Evolutionary conservation across 2,888 invertebrate species (phyloP), one percentile per base, ranked within the genome.

Genomic region (Eristalis tenax): DNA sequence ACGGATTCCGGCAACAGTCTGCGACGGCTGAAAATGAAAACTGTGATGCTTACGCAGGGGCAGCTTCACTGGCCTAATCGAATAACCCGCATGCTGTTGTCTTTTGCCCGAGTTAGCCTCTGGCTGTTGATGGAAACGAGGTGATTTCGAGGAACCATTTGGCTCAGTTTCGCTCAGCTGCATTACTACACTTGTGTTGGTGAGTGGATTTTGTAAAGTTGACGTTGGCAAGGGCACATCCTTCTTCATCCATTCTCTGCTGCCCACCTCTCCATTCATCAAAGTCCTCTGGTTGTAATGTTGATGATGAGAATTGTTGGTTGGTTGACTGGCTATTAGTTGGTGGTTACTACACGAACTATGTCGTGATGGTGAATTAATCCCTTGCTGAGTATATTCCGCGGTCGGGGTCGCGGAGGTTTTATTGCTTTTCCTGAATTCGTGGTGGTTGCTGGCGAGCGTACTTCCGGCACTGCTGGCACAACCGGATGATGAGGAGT

Each of bases 1-100:
- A 56, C 88, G 89, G 32, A 89, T 87, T 84, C 92, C 92, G 71
- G 91, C 91, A 76, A 92, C 91, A 64, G 92, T 93, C 88, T 92
- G 91, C 40, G 91, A 91, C 75, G 91, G 91, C 89, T 93, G 93
- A 79, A 93, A 93, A 89, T 93, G 93, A 89, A 93, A 93, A 82
- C 92, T 93, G 89, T 93, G 93, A 90, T 93, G 93, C 90, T 93
- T 93, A 35, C 93, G 92, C 83, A 93, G 75, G 11, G 93, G 93
- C 82, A 93, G 82, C 50, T 91, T 92, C 78, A 92, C 90, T 38
- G 92, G 92, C 4, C 92, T 90, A 64, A 90, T 91, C 57, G 90
- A 81, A 66, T 89, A 89, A 13, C 89, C 88, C 32, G 85, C 78
- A 84, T 83, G 89, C 79, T 89, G 84, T 71, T 82, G 80, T 77